Evolutionary conservation across 1,140 invertebrate genomes (phyloP).

Genomic region (Hycleus phaleratus): DNA sequence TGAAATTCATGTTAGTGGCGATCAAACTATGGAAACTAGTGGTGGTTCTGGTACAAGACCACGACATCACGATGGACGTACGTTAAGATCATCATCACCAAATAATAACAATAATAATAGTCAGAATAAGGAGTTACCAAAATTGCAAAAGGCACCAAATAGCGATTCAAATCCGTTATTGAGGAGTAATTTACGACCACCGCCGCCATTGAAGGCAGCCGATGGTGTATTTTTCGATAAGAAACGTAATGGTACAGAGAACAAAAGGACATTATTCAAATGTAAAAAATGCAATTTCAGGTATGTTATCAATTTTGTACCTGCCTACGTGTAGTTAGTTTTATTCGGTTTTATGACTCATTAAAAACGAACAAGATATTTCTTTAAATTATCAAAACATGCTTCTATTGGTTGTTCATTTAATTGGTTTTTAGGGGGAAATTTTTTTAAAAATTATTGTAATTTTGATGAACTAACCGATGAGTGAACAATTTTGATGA

Average conservation of each 20-base stretch:
- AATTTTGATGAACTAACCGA: too few species aligned
- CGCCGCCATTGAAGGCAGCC: slow-evolving; percentile 32
- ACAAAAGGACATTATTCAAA: slow-evolving; percentile 61
- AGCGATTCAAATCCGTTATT: slow-evolving; percentile 34
- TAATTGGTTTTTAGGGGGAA: too few species aligned
- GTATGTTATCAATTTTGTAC: slow-evolving; percentile 42
- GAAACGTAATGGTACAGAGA: slow-evolving; percentile 31
- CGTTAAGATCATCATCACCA: slow-evolving; percentile 20
- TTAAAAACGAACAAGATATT: too few species aligned
- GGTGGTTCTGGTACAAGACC: slow-evolving; percentile 38
- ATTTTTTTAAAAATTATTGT: too few species aligned
- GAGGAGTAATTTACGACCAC: slow-evolving; percentile 19
- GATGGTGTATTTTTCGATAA: slow-evolving; percentile 30
- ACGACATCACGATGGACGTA: slow-evolving; percentile 21
- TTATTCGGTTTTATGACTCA: too few species aligned
- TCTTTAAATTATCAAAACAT: too few species aligned
- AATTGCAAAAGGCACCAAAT: slow-evolving; percentile 39
- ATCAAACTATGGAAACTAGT: slow-evolving; percentile 35
- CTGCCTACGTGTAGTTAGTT: too few species aligned
- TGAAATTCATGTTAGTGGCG: slow-evolving; percentile 48
- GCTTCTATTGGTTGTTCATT: too few species aligned
- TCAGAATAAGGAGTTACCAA: slow-evolving; percentile 42
- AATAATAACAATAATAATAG: slow-evolving; percentile 32
- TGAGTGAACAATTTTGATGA: too few species aligned
- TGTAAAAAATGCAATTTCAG: slow-evolving; percentile 80